phyloP scores from a whole-genome alignment of 2,797 vertebrate species.

The Neostethus bicornis region DNA sequence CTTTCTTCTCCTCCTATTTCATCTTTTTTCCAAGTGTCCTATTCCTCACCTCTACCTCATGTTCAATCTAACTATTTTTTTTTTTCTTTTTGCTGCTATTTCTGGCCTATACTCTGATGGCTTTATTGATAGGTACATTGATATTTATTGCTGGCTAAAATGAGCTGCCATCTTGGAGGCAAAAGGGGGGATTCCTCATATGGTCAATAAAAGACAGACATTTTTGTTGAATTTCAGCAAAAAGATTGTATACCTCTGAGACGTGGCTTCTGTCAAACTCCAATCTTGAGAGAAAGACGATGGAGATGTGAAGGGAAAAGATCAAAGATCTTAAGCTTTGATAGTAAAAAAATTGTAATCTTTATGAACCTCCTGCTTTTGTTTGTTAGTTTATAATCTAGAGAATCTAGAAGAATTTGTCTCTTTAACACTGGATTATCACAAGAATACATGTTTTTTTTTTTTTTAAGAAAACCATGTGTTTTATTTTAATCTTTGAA shows the following conservation, averaged over 20 bases:
- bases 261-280: constrained; percentile 53
- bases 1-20: constrained; percentile 48
- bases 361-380: constrained; percentile 22
- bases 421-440: not conserved
- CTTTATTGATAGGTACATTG: constrained; percentile 79
- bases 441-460: not conserved
- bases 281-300: constrained; percentile 36
- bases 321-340: constrained; percentile 56
- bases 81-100: constrained; percentile 47
- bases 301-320: constrained; percentile 51
- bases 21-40: constrained; percentile 25
- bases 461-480: not conserved
- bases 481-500: not conserved
- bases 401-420: no score
- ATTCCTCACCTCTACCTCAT: constrained; percentile 33
- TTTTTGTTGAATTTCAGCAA: constrained; percentile 68
- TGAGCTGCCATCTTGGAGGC: constrained; percentile 57
- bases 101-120: constrained; percentile 56
- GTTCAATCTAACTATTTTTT: constrained; percentile 57
- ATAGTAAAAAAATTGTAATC: constrained; percentile 30
- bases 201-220: constrained; percentile 73
- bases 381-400: no score
- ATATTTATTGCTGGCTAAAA: constrained; percentile 75
- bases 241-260: constrained; percentile 53
- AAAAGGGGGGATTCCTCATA: constrained; percentile 67